Conservation (phyloP, 2,888 invertebrate genomes). For the Clostera curtula region DNA sequence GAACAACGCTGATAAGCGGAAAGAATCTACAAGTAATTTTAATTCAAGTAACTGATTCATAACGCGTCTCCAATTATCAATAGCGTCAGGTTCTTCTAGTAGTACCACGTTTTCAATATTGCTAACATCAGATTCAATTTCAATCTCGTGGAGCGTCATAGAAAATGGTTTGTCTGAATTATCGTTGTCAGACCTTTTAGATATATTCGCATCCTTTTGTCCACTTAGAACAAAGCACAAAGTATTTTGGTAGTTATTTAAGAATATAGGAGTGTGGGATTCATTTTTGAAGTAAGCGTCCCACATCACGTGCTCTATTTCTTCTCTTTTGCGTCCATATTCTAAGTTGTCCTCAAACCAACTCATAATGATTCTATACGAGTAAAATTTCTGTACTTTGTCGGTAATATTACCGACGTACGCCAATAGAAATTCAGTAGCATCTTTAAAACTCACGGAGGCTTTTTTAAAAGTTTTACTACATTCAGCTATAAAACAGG, state of each 20-base stretch:
- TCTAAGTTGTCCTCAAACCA: constrained; percentile 63
- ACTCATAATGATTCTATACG: constrained; percentile 60
- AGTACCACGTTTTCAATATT: constrained; percentile 53
- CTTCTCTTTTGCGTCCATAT: constrained; percentile 51
- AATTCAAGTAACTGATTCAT: constrained; percentile 72
- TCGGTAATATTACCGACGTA: constrained; percentile 67
- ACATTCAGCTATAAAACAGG: constrained; percentile 75
- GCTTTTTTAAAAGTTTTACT: constrained; percentile 77
- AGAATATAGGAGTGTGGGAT: constrained; percentile 33
- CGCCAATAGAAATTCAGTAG: constrained; percentile 77
- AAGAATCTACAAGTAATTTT: constrained; percentile 75
- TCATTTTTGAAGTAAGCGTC: constrained; percentile 51
- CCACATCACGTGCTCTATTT: constrained; percentile 68
- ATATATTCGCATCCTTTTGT: constrained; percentile 46
- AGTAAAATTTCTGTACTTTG: constrained; percentile 65
- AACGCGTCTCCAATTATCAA: constrained; percentile 60
- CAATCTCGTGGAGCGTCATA: constrained; percentile 53
- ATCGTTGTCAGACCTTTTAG: constrained; percentile 38
- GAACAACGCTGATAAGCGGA: constrained; percentile 74
- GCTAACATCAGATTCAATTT: constrained; percentile 58
- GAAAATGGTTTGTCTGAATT: constrained; percentile 52
- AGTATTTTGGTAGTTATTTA: constrained; percentile 50
- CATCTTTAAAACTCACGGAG: constrained; percentile 75
- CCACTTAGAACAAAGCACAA: constrained; percentile 50
- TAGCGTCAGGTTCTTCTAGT: constrained; percentile 51